Evolutionary conservation across 2,113 vertebrate species (phyloP).

Genomic region (Phainopepla nitens): DNA sequence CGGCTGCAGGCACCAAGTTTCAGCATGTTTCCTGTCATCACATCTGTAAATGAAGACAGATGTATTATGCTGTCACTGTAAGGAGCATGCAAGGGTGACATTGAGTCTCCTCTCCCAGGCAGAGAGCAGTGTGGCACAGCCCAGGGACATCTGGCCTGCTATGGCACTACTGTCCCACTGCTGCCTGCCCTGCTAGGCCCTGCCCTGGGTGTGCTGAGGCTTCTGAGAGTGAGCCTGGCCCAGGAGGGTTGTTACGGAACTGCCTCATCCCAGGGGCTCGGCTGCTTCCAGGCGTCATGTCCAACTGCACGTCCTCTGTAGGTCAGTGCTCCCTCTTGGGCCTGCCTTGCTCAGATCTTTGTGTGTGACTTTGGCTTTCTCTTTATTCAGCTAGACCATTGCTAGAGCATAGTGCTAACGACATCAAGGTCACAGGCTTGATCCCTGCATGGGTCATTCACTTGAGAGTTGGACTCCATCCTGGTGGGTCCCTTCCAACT

Average conservation of each 20-base stretch:
- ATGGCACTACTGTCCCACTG: rapidly evolving
- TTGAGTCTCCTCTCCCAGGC: not conserved
- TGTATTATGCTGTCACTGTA: not conserved
- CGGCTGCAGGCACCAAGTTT: not conserved
- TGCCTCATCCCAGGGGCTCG: not conserved
- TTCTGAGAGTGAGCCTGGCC: not conserved
- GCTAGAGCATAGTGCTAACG: not conserved
- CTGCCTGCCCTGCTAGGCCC: not conserved
- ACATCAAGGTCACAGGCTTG: not conserved
- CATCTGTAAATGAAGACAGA: not conserved
- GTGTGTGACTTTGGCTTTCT: not conserved
- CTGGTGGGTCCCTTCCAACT: not conserved
- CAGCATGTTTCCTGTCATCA: not conserved
- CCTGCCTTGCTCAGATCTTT: not conserved
- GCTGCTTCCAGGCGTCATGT: rapidly evolving
- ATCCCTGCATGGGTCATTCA: not conserved
- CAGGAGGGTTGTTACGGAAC: not conserved
- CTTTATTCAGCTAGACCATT: not conserved
- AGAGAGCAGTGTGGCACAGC: not conserved
- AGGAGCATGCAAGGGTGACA: rapidly evolving
- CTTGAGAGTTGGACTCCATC: not conserved
- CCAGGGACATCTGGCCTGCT: rapidly evolving
- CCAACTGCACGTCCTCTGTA: not conserved
- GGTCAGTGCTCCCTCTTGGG: not conserved
- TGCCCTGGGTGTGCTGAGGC: not conserved